Percentiles rank a stretch among this genome's conserved stretches.
Evolutionary conservation across 1,140 invertebrate species (phyloP).

Genomic region (Chionoecetes opilio): DNA sequence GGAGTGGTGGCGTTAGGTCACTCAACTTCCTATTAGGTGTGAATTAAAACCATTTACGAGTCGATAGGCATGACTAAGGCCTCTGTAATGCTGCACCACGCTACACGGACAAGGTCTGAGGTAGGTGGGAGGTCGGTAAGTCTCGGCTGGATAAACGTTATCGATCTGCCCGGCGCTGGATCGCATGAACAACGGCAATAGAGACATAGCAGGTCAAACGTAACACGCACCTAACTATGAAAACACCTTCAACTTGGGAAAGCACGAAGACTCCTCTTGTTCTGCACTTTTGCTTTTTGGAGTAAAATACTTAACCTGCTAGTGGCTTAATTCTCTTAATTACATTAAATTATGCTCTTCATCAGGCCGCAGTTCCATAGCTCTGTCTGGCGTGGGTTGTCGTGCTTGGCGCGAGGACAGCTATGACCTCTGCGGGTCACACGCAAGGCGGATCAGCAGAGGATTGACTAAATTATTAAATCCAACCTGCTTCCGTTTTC

Average conservation of each 20-base stretch:
- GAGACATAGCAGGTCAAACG: neutral
- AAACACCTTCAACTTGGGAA: neutral
- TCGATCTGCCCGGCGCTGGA: neutral
- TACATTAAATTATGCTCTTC: conserved; percentile 9
- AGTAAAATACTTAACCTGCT: conserved; percentile 31
- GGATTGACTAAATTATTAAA: neutral
- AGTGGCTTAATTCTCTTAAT: conserved; percentile 10
- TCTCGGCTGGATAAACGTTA: conserved; percentile 9
- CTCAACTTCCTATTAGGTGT: too few relatives aligned
- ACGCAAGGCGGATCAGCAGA: neutral
- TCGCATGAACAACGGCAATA: neutral
- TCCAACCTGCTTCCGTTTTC: neutral
- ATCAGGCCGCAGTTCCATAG: neutral
- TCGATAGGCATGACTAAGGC: neutral
- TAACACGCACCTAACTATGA: conserved; percentile 16
- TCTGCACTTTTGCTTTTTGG: neutral
- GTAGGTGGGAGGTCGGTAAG: neutral
- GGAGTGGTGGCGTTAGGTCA: too few relatives aligned
- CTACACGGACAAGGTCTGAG: neutral
- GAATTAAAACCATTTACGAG: neutral
- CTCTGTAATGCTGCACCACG: neutral
- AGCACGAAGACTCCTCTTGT: conserved; percentile 16
- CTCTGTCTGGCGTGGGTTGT: neutral
- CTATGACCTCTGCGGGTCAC: neutral
- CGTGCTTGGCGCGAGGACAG: neutral